A percentile compares a stretch with the other conserved stretches of the same genome.
phyloP scores from a whole-genome alignment of 2,888 invertebrate genomes.

The Phorcus lineatus region DNA sequence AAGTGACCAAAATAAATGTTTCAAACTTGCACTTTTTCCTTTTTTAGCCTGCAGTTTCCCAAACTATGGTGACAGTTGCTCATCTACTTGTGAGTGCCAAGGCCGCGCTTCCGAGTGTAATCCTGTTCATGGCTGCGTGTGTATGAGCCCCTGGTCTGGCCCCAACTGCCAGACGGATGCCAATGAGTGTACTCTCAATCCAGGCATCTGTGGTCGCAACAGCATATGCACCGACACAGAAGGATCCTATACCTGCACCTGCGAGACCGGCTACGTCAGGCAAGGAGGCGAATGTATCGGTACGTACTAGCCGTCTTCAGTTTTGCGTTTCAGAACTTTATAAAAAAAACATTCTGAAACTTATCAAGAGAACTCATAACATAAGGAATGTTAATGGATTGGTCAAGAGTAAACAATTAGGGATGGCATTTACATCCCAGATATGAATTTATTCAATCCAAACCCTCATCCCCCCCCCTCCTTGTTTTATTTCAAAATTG shows the following conservation, averaged over 20 bases:
- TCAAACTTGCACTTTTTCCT: no score
- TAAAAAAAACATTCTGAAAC: no score
- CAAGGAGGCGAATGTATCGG: neutral
- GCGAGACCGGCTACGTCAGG: constrained; percentile 35
- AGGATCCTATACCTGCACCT: constrained; percentile 42
- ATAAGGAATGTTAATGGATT: no score
- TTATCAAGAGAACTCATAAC: no score
- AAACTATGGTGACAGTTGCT: constrained; percentile 36
- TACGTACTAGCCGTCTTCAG: neutral
- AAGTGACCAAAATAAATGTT: no score
- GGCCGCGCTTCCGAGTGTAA: constrained; percentile 38
- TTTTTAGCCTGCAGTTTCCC: constrained; percentile 40
- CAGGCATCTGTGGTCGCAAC: constrained; percentile 32
- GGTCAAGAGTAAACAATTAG: no score
- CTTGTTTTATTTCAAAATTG: no score
- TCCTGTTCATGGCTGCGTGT: constrained; percentile 41
- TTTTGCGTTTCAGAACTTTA: no score
- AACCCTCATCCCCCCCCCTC: no score
- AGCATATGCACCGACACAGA: constrained; percentile 44
- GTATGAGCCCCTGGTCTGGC: constrained; percentile 43
- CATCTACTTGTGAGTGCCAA: constrained; percentile 37
- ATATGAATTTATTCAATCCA: no score
- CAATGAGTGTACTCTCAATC: constrained; percentile 36
- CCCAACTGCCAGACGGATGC: constrained; percentile 39
- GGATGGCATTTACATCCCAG: no score